Base-by-base conservation (phyloP, 2,888 invertebrate species). In the Chorisops tibialis region DNA sequence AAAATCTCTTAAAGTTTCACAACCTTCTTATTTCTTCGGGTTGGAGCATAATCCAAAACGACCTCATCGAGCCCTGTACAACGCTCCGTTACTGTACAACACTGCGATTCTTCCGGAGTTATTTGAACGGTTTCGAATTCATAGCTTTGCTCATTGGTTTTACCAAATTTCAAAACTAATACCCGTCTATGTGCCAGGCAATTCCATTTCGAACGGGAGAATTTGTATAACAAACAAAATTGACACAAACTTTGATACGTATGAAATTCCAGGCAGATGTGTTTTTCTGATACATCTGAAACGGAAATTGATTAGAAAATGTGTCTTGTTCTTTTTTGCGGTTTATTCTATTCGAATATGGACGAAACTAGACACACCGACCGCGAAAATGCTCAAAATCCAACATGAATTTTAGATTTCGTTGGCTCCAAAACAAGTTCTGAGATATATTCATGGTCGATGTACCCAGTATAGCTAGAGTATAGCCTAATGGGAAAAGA, bases 121-220 rank as follows among this genome's bases (percentile, higher is more conserved):
- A 76, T 62, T 9, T 70, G 71, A 14, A 74, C 22, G 2, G 69
- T 67, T 0, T 66, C 66, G 16, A 71, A 66, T 1, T 71, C 68
- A 9, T 70, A 68, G 12, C 70, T 68, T 0, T 63, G 16, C 3
- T 67, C 67, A 21, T 70, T 71, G 9, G 67, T 65, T 35, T 70
- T 70, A 18, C 71, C 70, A 64, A 73, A 70, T 52, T 70, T 65
- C 4, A 75, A 43, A 3, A 74, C 35, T 1, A 76, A 67, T 58
- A 72, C 70, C 9, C 76, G 70, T 6, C 74, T 70, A 3, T 66
- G 22, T 3, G 76, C 69, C 58, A 75, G 62, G n/a, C 74, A 71
- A 69, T 77, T 77, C 76, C 76, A 77, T 19, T 67, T 61, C 0
- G 74, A 76, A 3, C 63, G 67, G 35, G 37, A 52, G 59, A 72